Evolutionary conservation across 2,113 vertebrate species (phyloP).

Genomic region (Alces alces): DNA sequence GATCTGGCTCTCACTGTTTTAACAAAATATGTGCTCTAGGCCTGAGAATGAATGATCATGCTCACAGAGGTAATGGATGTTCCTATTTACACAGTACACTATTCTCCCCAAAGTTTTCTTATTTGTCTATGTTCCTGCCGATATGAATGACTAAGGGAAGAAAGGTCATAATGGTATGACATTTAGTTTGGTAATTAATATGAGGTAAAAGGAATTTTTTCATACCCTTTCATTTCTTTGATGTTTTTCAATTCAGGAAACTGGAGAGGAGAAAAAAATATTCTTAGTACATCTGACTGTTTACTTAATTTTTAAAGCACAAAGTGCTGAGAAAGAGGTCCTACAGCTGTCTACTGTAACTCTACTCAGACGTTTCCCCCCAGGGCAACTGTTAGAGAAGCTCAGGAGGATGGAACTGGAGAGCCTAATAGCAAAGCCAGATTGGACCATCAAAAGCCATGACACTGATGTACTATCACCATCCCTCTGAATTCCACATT

Average conservation of each 20-base stretch:
- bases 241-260: conserved; percentile 18
- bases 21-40: neutral
- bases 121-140: neutral
- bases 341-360: neutral
- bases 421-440: neutral
- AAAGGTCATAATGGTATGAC: neutral
- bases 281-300: neutral
- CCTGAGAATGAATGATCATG: neutral
- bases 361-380: neutral
- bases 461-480: neutral
- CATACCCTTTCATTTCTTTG: neutral
- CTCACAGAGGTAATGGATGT: neutral
- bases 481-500: neutral
- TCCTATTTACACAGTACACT: neutral
- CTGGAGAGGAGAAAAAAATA: neutral
- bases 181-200: neutral
- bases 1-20: neutral
- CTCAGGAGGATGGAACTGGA: neutral
- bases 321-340: neutral
- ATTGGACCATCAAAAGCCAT: neutral
- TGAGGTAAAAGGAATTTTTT: neutral
- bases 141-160: neutral
- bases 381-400: neutral
- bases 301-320: conserved; percentile 28
- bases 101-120: neutral